These are phyloP conservation scores for Athripsodes cinereus DNA, from an alignment of 2,888 invertebrate species.

Conservation along the genomic window DNA sequence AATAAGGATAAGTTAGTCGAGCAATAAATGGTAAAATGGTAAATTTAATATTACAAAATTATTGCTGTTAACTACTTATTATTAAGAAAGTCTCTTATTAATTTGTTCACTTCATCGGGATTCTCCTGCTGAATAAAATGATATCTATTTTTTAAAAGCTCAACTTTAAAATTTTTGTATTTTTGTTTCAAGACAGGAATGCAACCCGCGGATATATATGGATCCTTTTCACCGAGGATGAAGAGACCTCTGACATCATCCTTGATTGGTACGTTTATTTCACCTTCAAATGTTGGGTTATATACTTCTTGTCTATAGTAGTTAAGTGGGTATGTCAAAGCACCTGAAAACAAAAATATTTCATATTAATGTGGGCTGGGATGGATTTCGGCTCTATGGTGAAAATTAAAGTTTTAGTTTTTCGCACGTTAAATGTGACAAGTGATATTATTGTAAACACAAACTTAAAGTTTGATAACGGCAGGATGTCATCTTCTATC, in stretches of 20 bases:
- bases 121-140: slow-evolving; percentile 55
- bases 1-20: too few species aligned
- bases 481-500: too few species aligned
- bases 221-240: slow-evolving; percentile 44
- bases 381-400: too few species aligned
- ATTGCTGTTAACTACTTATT: neutral
- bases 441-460: too few species aligned
- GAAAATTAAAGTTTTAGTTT: too few species aligned
- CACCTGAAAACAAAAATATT: slow-evolving; percentile 40
- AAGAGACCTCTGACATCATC: slow-evolving; percentile 34
- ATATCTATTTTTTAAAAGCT: slow-evolving; percentile 40
- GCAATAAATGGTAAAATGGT: too few species aligned
- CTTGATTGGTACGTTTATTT: slow-evolving; percentile 31
- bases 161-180: slow-evolving; percentile 41
- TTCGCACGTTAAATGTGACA: too few species aligned
- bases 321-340: slow-evolving; percentile 50
- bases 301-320: slow-evolving; percentile 48
- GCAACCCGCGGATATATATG: slow-evolving; percentile 34
- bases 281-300: neutral
- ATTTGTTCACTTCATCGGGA: slow-evolving; percentile 46
- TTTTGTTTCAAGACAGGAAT: slow-evolving; percentile 38
- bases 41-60: neutral
- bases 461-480: too few species aligned
- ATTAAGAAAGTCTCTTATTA: slow-evolving; percentile 42
- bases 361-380: too few species aligned